Evolutionary conservation across 1,140 invertebrate genomes (phyloP).

Genomic region (Laupala kohalensis): DNA sequence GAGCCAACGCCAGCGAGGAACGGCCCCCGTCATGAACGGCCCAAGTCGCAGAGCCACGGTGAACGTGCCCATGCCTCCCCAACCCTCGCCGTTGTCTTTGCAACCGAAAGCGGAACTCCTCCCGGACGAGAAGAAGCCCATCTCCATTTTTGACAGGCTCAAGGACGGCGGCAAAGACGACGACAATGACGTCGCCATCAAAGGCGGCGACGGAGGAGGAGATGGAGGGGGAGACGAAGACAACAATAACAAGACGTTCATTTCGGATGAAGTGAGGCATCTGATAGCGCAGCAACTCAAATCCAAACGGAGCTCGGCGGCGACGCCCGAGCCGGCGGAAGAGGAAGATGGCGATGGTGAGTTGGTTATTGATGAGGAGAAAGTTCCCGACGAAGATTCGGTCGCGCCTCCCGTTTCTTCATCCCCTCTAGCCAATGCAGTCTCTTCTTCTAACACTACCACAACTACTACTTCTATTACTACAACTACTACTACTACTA

Average conservation of each 20-base stretch:
- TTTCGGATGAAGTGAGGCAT: constrained; percentile 57
- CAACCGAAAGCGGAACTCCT: not conserved
- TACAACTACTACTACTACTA: not conserved
- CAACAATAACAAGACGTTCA: constrained; percentile 11
- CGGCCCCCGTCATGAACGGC: not conserved
- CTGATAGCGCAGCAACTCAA: constrained; percentile 67
- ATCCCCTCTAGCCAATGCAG: not conserved
- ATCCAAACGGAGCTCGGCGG: constrained; percentile 28
- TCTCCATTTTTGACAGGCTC: not conserved
- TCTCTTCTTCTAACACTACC: not conserved
- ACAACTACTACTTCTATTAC: not conserved
- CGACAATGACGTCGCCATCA: not conserved
- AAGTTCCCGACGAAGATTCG: constrained; percentile 20
- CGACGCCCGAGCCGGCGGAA: constrained; percentile 5
- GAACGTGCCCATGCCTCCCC: not conserved
- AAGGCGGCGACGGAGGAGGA: not conserved
- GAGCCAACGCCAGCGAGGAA: constrained; percentile 53
- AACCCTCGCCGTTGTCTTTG: not conserved
- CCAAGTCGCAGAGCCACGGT: not conserved
- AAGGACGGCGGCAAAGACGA: not conserved
- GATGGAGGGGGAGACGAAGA: too few species aligned
- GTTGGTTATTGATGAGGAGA: constrained; percentile 54
- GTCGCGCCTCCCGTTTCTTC: not conserved
- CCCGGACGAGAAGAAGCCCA: not conserved
- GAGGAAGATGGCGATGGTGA: constrained; percentile 46